Conservation (phyloP, 2,888 invertebrate genomes). For the Leptinotarsa tumamoca region DNA sequence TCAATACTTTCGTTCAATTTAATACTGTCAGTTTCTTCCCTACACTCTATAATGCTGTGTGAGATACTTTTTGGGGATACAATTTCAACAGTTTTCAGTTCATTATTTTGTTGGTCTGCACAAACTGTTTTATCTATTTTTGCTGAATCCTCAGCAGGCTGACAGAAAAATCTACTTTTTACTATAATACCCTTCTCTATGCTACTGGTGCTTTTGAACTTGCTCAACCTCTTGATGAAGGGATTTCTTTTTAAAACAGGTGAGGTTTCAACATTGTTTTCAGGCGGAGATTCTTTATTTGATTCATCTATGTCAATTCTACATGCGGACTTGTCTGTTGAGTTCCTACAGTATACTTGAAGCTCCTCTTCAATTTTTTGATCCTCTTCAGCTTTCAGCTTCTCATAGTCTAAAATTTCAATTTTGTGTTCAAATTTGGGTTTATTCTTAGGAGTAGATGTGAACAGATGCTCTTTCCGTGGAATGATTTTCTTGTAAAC, state of each 20-base stretch:
- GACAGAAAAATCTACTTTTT: slow-evolving; percentile 72
- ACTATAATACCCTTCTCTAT: slow-evolving; percentile 66
- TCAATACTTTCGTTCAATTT: slow-evolving; percentile 10
- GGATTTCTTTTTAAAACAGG: slow-evolving; percentile 66
- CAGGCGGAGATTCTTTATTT: slow-evolving; percentile 34
- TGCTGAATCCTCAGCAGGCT: slow-evolving; percentile 1
- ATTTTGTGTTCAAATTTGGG: slow-evolving; percentile 20
- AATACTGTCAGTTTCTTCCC: slow-evolving; percentile 18
- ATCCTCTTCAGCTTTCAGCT: slow-evolving; percentile 44
- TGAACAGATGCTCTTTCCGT: slow-evolving; percentile 40
- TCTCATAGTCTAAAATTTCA: slow-evolving; percentile 34
- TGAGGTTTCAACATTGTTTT: slow-evolving; percentile 59
- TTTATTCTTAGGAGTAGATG: slow-evolving; percentile 32
- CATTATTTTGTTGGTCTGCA: neutral
- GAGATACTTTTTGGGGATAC: neutral
- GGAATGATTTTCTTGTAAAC: slow-evolving; percentile 45
- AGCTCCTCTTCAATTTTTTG: slow-evolving; percentile 45
- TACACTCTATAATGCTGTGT: slow-evolving; percentile 22
- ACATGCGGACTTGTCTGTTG: slow-evolving; percentile 7
- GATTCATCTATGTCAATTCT: slow-evolving; percentile 46
- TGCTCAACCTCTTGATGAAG: slow-evolving; percentile 67
- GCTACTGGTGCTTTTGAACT: slow-evolving; percentile 68
- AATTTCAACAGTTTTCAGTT: neutral
- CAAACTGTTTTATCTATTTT: neutral
- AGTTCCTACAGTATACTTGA: slow-evolving; percentile 41